Percentiles rank a stretch among this genome's conserved stretches.
phyloP scores from a whole-genome alignment of 2,888 invertebrate genomes.

The Ennomos fuscantarius region DNA sequence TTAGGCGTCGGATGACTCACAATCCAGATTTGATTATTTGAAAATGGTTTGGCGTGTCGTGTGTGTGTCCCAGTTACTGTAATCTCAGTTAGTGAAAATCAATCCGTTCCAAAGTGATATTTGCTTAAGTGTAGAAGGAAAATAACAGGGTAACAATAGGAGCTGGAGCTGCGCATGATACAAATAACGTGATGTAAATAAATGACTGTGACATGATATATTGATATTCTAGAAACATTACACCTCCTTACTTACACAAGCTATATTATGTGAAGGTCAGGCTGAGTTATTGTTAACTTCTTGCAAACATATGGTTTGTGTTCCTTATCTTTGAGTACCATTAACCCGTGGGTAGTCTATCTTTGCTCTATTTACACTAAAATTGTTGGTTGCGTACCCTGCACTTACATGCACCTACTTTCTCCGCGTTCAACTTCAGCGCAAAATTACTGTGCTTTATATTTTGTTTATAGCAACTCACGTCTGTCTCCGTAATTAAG shows the following conservation, averaged over 20 bases:
- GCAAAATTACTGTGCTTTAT: constrained; percentile 41
- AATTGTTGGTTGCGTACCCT: constrained; percentile 61
- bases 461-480: constrained; percentile 45
- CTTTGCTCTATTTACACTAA: constrained; percentile 65
- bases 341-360: constrained; percentile 51
- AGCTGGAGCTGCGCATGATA: constrained; percentile 15
- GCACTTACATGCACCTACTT: constrained; percentile 60
- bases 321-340: constrained; percentile 41
- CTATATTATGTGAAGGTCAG: constrained; percentile 69
- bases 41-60: constrained; percentile 39
- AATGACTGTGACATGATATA: constrained; percentile 37
- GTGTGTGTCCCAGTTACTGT: constrained; percentile 37
- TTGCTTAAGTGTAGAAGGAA: constrained; percentile 38
- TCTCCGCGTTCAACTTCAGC: constrained; percentile 54
- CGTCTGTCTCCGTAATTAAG: constrained; percentile 34
- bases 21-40: constrained; percentile 39
- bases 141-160: constrained; percentile 38
- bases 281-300: constrained; percentile 57
- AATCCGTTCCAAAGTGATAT: constrained; percentile 27
- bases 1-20: constrained; percentile 53
- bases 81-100: constrained; percentile 36
- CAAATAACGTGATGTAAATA: constrained; percentile 43
- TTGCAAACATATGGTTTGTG: constrained; percentile 33
- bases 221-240: constrained; percentile 57
- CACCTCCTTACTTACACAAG: constrained; percentile 43